These are phyloP conservation scores for Sphinx pinastri DNA, from an alignment of 2,888 invertebrate genomes.

Conservation along the genomic window DNA sequence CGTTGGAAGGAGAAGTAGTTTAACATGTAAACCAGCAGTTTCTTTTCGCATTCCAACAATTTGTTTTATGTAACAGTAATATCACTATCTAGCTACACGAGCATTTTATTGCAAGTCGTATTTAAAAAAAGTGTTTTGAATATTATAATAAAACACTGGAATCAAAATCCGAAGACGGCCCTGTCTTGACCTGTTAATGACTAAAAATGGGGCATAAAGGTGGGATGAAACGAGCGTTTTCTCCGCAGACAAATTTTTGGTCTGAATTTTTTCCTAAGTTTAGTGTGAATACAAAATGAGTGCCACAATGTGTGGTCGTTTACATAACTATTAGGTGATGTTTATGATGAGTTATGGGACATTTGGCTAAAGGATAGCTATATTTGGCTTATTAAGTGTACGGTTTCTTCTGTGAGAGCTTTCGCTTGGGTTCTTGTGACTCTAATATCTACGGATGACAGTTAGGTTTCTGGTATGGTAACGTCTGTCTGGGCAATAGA, in stretches of 20 bases:
- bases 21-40: too few species aligned
- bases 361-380: too few species aligned
- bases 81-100: too few species aligned
- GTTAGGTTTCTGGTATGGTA: too few species aligned
- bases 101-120: too few species aligned
- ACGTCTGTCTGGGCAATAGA: too few species aligned
- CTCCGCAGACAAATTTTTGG: background rate
- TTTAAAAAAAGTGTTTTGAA: background rate
- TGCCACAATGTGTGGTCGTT: background rate
- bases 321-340: background rate
- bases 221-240: slow-evolving; percentile 1
- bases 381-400: too few species aligned
- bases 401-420: background rate
- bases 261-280: background rate
- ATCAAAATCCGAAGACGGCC: background rate
- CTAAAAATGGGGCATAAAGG: background rate
- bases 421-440: background rate
- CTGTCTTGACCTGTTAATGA: background rate
- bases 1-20: too few species aligned
- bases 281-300: background rate
- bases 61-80: too few species aligned
- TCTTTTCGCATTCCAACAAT: too few species aligned
- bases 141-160: background rate
- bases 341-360: too few species aligned
- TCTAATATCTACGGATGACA: too few species aligned